Conservation (phyloP, 2,113 vertebrate genomes). For the Gambusia affinis region DNA sequence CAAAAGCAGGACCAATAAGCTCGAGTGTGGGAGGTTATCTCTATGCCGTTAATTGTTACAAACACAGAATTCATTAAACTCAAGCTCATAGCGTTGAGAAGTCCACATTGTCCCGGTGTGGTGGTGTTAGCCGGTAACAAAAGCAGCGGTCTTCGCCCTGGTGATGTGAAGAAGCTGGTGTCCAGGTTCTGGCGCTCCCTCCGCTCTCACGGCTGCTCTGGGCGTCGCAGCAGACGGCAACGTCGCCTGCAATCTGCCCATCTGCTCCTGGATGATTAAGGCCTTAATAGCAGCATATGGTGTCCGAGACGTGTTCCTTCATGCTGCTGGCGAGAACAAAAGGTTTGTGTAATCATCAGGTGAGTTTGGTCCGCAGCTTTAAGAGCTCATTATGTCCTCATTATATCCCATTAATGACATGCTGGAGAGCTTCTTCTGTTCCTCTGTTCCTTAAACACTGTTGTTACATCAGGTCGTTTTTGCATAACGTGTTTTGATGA, state of each 20-base stretch:
- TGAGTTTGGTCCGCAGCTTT: constrained; percentile 56
- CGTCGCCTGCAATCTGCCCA: constrained; percentile 57
- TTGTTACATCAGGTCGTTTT: neutral
- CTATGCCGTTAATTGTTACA: neutral
- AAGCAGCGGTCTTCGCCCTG: neutral
- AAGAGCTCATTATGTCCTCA: constrained; percentile 67
- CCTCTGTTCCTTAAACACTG: neutral
- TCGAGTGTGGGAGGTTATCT: neutral
- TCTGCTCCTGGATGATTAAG: constrained; percentile 62
- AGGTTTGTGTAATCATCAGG: constrained; percentile 66
- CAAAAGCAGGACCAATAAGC: neutral
- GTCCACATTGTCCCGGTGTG: neutral
- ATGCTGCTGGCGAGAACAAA: constrained; percentile 45
- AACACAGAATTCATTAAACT: neutral
- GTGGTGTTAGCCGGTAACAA: neutral
- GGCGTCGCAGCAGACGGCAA: constrained; percentile 38
- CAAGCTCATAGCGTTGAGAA: neutral
- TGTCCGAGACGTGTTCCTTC: constrained; percentile 39
- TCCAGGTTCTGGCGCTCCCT: constrained; percentile 12
- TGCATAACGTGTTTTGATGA: neutral
- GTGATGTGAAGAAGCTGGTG: constrained; percentile 18
- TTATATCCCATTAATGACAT: constrained; percentile 54
- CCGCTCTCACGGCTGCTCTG: constrained; percentile 10
- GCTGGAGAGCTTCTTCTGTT: constrained; percentile 26
- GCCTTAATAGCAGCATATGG: constrained; percentile 72